These are phyloP conservation scores for Lucilia sericata DNA, from an alignment of 1,140 invertebrate genomes.

Conservation along the genomic window DNA sequence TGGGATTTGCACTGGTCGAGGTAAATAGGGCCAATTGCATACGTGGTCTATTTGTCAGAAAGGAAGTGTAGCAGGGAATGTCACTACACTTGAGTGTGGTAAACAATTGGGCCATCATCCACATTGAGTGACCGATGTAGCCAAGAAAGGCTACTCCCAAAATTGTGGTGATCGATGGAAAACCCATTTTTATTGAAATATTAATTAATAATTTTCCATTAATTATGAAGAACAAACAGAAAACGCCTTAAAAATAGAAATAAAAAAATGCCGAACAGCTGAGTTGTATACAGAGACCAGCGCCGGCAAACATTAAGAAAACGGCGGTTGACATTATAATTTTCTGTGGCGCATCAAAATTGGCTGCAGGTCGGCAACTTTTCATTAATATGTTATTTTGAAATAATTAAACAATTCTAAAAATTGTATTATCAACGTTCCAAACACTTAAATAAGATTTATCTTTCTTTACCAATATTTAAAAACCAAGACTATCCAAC, in stretches of 20 bases:
- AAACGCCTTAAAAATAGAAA: not conserved
- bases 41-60: conserved; percentile 71
- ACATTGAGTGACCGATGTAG: conserved; percentile 81
- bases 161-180: conserved; percentile 68
- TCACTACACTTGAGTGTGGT: conserved; percentile 76
- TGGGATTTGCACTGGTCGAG: conserved; percentile 70
- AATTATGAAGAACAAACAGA: not conserved
- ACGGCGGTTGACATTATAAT: too few species aligned
- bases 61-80: conserved; percentile 73
- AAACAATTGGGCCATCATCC: conserved; percentile 79
- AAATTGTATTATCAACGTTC: too few species aligned
- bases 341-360: too few species aligned
- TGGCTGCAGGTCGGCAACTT: too few species aligned
- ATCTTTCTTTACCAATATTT: too few species aligned
- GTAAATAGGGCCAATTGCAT: conserved; percentile 73
- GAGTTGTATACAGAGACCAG: not conserved
- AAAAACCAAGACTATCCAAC: too few species aligned
- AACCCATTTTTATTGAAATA: conserved; percentile 48
- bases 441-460: too few species aligned
- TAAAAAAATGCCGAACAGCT: not conserved
- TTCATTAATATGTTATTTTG: too few species aligned
- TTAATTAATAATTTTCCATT: not conserved
- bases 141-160: conserved; percentile 75
- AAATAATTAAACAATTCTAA: too few species aligned
- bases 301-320: too few species aligned